Percentiles rank a stretch among this genome's conserved stretches.
Evolutionary conservation across 2,797 vertebrate genomes (phyloP).

Genomic region (Natrix natrix): DNA sequence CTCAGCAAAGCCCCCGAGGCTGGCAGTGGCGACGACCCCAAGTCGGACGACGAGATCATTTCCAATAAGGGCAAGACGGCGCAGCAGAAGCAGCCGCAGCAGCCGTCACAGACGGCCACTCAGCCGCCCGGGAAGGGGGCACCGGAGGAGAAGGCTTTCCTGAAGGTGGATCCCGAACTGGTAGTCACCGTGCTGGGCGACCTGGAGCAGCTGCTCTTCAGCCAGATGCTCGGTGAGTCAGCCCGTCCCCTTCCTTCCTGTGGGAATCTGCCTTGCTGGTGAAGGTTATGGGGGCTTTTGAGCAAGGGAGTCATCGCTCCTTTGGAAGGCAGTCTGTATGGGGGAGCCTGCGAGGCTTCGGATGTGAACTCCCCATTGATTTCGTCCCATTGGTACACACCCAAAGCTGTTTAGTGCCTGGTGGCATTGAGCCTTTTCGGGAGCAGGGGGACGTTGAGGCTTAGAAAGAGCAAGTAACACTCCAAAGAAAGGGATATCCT

Average conservation of each 20-base stretch:
- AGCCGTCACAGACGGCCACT: conserved; percentile 45
- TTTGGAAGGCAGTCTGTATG: background rate
- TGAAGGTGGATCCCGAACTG: conserved; percentile 96
- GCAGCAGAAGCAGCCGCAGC: conserved; percentile 67
- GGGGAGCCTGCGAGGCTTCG: background rate
- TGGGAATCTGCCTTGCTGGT: background rate
- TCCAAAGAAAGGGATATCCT: background rate
- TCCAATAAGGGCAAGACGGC: conserved; percentile 76
- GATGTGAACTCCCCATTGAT: background rate
- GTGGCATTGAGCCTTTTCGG: background rate
- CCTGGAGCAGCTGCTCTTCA: conserved; percentile 96
- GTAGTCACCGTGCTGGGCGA: conserved; percentile 96
- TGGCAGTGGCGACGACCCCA: conserved; percentile 72
- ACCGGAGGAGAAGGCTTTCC: conserved; percentile 85
- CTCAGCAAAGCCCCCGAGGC: conserved; percentile 86
- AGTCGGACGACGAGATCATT: conserved; percentile 92
- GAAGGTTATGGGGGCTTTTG: conserved; percentile 3
- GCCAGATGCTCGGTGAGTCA: conserved; percentile 95
- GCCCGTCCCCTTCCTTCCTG: conserved; percentile 55
- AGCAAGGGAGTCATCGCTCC: background rate
- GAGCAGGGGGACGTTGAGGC: too few species aligned
- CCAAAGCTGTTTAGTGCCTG: background rate
- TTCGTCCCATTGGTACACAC: too few species aligned
- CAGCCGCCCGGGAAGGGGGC: conserved; percentile 52
- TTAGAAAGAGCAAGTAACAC: background rate